Evolutionary conservation across 2,797 vertebrate genomes (phyloP).

Genomic region (Loris lydekkerianus): DNA sequence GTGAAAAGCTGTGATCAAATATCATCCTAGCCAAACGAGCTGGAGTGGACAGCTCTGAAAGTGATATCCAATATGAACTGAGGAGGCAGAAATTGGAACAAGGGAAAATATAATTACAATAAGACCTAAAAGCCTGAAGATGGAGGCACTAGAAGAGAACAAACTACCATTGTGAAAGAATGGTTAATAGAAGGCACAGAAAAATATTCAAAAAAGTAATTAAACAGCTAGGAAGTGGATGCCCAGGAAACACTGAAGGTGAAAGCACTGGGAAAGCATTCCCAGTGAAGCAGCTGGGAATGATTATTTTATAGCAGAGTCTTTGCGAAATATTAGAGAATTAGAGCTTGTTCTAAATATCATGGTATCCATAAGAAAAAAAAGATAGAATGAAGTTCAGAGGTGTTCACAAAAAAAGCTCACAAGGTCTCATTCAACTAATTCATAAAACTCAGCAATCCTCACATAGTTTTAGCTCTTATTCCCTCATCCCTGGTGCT

Average conservation of each 20-base stretch:
- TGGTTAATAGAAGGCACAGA: background rate
- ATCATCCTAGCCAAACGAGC: background rate
- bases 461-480: conserved; percentile 22
- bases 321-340: background rate
- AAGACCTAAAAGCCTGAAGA: background rate
- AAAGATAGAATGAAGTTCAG: background rate
- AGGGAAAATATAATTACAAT: background rate
- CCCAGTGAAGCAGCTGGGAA: background rate
- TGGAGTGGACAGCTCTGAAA: background rate
- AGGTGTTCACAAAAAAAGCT: conserved; percentile 10
- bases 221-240: background rate
- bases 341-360: conserved; percentile 1
- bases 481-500: background rate
- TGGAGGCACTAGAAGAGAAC: background rate
- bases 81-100: background rate
- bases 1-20: conserved; percentile 1
- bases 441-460: conserved; percentile 54
- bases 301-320: background rate
- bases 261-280: too few relatives aligned
- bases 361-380: background rate
- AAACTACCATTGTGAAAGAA: background rate
- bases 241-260: background rate
- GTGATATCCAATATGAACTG: background rate
- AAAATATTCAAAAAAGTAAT: background rate
- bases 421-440: conserved; percentile 56